Conservation (phyloP, 2,113 vertebrate species). For the Antigone vipio region DNA sequence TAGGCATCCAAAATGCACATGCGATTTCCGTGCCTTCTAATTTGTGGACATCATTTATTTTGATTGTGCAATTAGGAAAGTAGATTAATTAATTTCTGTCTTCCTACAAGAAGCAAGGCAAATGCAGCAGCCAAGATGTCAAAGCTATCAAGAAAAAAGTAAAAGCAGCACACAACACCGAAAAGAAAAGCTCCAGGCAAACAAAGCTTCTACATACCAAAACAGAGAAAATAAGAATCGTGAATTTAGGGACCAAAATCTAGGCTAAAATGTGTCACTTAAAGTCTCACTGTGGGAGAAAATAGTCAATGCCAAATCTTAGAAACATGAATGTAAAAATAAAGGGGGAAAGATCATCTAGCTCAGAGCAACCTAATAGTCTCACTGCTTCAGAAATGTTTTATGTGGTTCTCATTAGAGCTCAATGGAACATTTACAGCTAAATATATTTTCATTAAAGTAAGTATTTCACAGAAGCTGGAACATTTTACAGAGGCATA, state of each 20-base stretch:
- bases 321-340: neutral
- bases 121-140: slow-evolving; percentile 56
- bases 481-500: neutral
- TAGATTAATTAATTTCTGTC: slow-evolving; percentile 72
- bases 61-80: slow-evolving; percentile 75
- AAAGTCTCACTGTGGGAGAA: neutral
- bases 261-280: neutral
- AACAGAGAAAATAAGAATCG: neutral
- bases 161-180: neutral
- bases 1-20: slow-evolving; percentile 62
- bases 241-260: neutral
- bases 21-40: slow-evolving; percentile 67
- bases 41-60: slow-evolving; percentile 74
- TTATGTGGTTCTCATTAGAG: neutral
- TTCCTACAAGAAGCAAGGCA: slow-evolving; percentile 60
- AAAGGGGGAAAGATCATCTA: neutral
- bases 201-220: neutral
- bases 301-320: neutral
- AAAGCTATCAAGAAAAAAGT: slow-evolving; percentile 30
- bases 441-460: neutral
- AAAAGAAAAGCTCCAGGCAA: neutral
- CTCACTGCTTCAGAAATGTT: neutral
- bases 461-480: neutral
- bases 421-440: neutral
- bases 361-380: neutral